These are phyloP conservation scores for Centropristis striata DNA, from an alignment of 2,113 vertebrate species.

Conservation along the genomic window DNA sequence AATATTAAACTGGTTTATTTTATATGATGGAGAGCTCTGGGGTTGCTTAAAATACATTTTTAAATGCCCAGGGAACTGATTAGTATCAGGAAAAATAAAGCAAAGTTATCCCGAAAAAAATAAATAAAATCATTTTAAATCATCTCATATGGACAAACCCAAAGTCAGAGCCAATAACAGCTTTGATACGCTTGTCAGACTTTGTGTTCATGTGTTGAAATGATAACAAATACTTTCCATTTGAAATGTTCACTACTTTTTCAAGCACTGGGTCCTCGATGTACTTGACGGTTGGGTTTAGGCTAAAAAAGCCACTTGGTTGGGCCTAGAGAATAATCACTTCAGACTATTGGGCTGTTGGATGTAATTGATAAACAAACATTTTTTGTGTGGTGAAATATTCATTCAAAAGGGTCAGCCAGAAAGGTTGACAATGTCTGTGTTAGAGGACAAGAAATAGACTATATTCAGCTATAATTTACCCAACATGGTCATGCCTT, in stretches of 20 bases:
- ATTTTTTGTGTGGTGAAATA: too few relatives aligned
- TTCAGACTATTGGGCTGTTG: too few relatives aligned
- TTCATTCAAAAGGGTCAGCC: neutral
- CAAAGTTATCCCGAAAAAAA: neutral
- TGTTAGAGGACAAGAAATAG: neutral
- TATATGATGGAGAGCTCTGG: neutral
- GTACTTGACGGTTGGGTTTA: too few relatives aligned
- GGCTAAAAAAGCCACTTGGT: too few relatives aligned
- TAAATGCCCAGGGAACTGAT: constrained; percentile 22
- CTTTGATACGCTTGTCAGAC: neutral
- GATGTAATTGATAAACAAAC: too few relatives aligned
- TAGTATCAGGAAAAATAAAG: neutral
- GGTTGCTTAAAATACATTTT: constrained; percentile 16
- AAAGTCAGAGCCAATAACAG: neutral
- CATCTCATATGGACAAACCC: neutral
- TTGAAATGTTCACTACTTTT: neutral
- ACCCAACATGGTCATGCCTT: constrained; percentile 5
- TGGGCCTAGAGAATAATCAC: too few relatives aligned
- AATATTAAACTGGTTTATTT: neutral
- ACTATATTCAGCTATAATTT: neutral
- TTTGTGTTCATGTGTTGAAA: neutral
- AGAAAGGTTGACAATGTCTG: neutral
- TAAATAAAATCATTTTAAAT: neutral
- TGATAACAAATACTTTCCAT: too few relatives aligned
- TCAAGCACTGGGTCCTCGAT: neutral